Conservation (phyloP, 2,888 invertebrate genomes). For the Caenorhabditis zanzibari region DNA sequence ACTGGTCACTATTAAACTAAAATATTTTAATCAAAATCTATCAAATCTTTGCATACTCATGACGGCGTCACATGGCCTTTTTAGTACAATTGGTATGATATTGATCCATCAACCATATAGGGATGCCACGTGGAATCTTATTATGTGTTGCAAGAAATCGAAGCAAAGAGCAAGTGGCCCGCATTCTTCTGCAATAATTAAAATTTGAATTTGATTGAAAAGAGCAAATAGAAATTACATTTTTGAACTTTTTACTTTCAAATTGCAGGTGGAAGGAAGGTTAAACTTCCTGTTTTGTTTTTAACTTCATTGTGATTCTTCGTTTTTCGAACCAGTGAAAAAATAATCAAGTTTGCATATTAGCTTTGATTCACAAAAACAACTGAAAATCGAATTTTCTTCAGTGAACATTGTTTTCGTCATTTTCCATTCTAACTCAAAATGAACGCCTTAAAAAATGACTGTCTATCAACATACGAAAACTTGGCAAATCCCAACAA, state of each 20-base stretch:
- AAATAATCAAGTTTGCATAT: too few species aligned
- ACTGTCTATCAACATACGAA: neutral
- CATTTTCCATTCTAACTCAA: too few species aligned
- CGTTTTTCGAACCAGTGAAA: too few species aligned
- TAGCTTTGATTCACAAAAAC: too few species aligned
- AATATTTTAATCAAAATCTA: constrained; percentile 8
- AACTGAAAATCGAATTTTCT: too few species aligned
- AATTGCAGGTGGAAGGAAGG: too few species aligned
- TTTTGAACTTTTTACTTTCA: too few species aligned
- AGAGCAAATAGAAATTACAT: too few species aligned
- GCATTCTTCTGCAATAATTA: neutral
- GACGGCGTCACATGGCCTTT: constrained; percentile 7
- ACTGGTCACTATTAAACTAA: neutral
- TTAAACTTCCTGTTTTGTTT: too few species aligned
- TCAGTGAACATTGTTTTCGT: too few species aligned
- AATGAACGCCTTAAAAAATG: neutral
- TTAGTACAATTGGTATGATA: constrained; percentile 14
- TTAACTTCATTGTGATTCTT: too few species aligned
- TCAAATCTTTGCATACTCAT: constrained; percentile 4
- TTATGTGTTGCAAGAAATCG: neutral
- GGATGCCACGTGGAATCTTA: constrained; percentile 6
- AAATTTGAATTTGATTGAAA: too few species aligned
- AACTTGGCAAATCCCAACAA: neutral
- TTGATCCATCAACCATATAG: constrained; percentile 14
- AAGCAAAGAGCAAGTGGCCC: neutral